phyloP scores from a whole-genome alignment of 2,797 vertebrate genomes.

The Myiotriccus ornatus region DNA sequence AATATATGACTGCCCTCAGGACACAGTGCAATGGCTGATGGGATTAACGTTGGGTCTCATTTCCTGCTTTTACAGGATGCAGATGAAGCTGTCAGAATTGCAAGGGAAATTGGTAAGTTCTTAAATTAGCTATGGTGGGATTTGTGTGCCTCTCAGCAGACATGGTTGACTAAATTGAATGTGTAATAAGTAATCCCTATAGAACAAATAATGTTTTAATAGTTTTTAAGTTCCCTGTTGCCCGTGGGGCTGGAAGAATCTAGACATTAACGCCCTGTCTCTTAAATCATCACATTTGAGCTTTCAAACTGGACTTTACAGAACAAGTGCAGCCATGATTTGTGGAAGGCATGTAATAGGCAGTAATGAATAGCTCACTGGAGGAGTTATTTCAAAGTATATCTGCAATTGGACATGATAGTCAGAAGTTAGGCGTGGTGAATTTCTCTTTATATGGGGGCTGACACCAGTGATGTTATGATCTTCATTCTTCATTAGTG shows the following conservation, averaged over 20 bases:
- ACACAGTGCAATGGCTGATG: slow-evolving; percentile 80
- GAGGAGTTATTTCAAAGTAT: slow-evolving; percentile 9
- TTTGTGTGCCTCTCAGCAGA: slow-evolving; percentile 79
- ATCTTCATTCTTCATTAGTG: background rate
- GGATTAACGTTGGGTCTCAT: slow-evolving; percentile 81
- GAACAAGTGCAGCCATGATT: slow-evolving; percentile 34
- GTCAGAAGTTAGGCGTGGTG: background rate
- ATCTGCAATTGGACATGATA: background rate
- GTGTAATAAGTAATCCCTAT: slow-evolving; percentile 74
- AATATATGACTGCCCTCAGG: slow-evolving; percentile 82
- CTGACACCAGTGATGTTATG: background rate
- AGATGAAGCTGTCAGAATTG: slow-evolving; percentile 94
- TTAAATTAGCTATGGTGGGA: slow-evolving; percentile 81
- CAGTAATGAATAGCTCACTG: slow-evolving; percentile 9
- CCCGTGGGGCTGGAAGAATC: slow-evolving; percentile 57
- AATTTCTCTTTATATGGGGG: background rate
- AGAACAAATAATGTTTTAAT: slow-evolving; percentile 76
- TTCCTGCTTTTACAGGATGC: slow-evolving; percentile 86
- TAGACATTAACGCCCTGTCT: slow-evolving; percentile 14
- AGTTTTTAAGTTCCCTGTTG: slow-evolving; percentile 69
- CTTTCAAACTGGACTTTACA: slow-evolving; percentile 44
- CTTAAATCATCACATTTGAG: slow-evolving; percentile 38
- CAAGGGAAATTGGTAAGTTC: slow-evolving; percentile 92
- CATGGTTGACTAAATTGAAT: slow-evolving; percentile 77
- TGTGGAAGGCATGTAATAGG: background rate